A percentile compares a stretch with the other conserved stretches of the same genome.
Evolutionary conservation across 92 coral and sea anemone species (phyloP).

Genomic region (Hydrozoanthus gracilis): DNA sequence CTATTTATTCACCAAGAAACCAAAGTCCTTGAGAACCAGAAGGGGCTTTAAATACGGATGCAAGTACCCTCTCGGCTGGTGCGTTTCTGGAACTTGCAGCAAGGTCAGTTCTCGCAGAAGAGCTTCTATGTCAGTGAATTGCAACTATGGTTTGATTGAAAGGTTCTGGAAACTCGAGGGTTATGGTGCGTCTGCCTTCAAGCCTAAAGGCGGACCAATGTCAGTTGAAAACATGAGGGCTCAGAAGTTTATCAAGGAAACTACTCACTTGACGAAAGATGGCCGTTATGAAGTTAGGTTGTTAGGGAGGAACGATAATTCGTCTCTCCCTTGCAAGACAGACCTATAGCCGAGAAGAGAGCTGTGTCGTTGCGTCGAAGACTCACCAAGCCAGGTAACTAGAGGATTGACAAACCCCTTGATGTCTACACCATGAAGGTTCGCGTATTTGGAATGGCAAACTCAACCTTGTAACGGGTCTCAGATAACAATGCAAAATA

Average conservation of each 20-base stretch:
- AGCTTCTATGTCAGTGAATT: constrained; percentile 43
- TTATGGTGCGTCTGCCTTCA: constrained; percentile 25
- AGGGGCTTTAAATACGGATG: constrained; percentile 59
- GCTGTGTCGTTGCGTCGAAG: constrained; percentile 39
- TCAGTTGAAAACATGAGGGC: constrained; percentile 55
- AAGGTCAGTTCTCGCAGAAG: neutral
- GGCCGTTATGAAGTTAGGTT: constrained; percentile 61
- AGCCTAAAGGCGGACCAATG: constrained; percentile 33
- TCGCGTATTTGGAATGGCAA: too few relatives aligned
- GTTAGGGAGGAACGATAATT: constrained; percentile 32
- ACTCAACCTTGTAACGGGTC: too few relatives aligned
- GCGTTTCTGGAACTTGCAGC: constrained; percentile 43
- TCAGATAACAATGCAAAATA: too few relatives aligned
- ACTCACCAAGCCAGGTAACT: constrained; percentile 40
- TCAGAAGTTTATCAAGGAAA: constrained; percentile 41
- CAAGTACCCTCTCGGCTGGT: constrained; percentile 64
- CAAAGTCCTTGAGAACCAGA: constrained; percentile 55
- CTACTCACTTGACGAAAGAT: constrained; percentile 37
- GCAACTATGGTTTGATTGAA: constrained; percentile 25
- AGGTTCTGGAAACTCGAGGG: constrained; percentile 55
- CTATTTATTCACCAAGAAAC: constrained; percentile 50
- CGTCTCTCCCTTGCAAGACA: constrained; percentile 36
- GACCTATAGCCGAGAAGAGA: constrained; percentile 46
- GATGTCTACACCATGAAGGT: too few relatives aligned
- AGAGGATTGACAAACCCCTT: too few relatives aligned